Evolutionary conservation across 2,113 vertebrate species (phyloP).

Genomic region (Felis catus): F.catus_Fca126_mat1.0 CM031416.1:108268501-108269000

Average conservation of each 20-base stretch:
- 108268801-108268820: background rate
- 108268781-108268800: background rate
- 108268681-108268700: background rate
- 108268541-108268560: background rate
- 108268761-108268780: background rate
- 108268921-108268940: background rate
- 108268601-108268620: background rate
- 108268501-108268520: background rate
- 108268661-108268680: background rate
- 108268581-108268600: background rate
- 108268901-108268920: background rate
- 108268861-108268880: background rate
- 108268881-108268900: background rate
- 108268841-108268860: background rate
- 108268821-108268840: background rate
- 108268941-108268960: background rate
- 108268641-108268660: background rate
- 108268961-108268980: too few species aligned
- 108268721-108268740: background rate
- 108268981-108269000: background rate
- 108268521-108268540: background rate
- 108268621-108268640: background rate
- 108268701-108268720: background rate
- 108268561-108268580: background rate
- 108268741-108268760: background rate